These are phyloP conservation scores for Drosophila yakuba DNA, from an alignment of 1,140 invertebrate species.

Conservation along the genomic window DNA sequence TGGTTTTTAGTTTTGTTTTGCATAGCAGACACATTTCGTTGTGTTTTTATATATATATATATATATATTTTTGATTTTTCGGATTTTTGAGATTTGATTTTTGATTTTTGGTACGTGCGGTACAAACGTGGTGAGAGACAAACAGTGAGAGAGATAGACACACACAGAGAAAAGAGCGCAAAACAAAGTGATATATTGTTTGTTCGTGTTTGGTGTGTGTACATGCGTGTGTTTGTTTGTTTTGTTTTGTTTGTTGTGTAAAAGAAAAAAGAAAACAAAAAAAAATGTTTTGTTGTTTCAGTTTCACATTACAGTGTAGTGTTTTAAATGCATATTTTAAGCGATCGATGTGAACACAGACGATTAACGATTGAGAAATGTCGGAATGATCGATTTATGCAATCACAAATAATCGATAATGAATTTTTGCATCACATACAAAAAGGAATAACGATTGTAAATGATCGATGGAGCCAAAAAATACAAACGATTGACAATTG, in stretches of 20 bases:
- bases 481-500: slow-evolving; percentile 19
- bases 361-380: slow-evolving; percentile 12
- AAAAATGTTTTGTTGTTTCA: slow-evolving; percentile 54
- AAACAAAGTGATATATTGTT: slow-evolving; percentile 29
- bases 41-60: slow-evolving; percentile 44
- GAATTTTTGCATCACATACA: slow-evolving; percentile 8
- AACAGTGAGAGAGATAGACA: slow-evolving; percentile 59
- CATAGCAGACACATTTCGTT: slow-evolving; percentile 72
- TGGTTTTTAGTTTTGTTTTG: slow-evolving; percentile 53
- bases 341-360: slow-evolving; percentile 25
- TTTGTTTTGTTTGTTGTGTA: slow-evolving; percentile 33
- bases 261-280: slow-evolving; percentile 56
- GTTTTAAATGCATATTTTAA: slow-evolving; percentile 25
- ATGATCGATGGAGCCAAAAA: slow-evolving; percentile 10
- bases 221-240: slow-evolving; percentile 27
- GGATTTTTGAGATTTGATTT: slow-evolving; percentile 33
- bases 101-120: slow-evolving; percentile 68
- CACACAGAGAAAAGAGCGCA: slow-evolving; percentile 57
- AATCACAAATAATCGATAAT: not conserved
- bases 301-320: slow-evolving; percentile 42
- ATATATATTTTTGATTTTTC: slow-evolving; percentile 21
- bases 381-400: slow-evolving; percentile 7
- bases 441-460: not conserved
- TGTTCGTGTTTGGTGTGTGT: slow-evolving; percentile 25
- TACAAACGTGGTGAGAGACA: slow-evolving; percentile 72